A percentile compares a stretch with the other conserved stretches of the same genome.
Conservation (phyloP, 23 tunicate species). For the Styela clava region DNA sequence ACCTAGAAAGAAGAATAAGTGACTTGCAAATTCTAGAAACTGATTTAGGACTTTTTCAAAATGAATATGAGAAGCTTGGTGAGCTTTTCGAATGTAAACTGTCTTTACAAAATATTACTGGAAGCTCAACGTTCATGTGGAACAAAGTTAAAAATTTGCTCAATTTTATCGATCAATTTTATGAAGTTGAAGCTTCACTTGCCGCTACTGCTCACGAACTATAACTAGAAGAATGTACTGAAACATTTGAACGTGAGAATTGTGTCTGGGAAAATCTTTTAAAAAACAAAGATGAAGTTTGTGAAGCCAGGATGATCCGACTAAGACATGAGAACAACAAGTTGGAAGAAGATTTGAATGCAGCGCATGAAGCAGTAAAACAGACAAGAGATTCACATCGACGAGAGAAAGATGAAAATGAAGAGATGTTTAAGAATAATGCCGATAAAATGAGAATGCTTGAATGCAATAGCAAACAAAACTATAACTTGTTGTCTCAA, state of each 20-base stretch:
- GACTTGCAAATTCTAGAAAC: neutral
- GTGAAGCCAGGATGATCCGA: neutral
- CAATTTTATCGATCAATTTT: neutral
- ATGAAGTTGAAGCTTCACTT: neutral
- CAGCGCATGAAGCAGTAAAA: neutral
- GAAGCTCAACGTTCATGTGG: neutral
- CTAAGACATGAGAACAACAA: neutral
- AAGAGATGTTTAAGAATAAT: neutral
- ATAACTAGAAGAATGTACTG: neutral
- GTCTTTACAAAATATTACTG: neutral
- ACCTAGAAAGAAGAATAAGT: too few relatives aligned
- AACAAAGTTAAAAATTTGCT: neutral
- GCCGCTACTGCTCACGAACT: neutral
- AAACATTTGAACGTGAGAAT: neutral
- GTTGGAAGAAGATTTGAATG: neutral
- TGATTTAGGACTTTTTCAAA: neutral
- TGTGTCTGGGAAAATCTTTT: neutral
- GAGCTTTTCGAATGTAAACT: neutral
- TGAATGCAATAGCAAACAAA: neutral
- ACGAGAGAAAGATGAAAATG: neutral
- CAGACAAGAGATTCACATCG: neutral
- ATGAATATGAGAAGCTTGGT: neutral
- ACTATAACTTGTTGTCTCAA: too few relatives aligned
- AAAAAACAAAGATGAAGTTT: neutral
- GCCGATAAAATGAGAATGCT: neutral